Percentiles rank a stretch among this genome's conserved stretches.
These are phyloP conservation scores for Apis laboriosa DNA, from an alignment of 1,140 invertebrate species.

Conservation along the genomic window DNA sequence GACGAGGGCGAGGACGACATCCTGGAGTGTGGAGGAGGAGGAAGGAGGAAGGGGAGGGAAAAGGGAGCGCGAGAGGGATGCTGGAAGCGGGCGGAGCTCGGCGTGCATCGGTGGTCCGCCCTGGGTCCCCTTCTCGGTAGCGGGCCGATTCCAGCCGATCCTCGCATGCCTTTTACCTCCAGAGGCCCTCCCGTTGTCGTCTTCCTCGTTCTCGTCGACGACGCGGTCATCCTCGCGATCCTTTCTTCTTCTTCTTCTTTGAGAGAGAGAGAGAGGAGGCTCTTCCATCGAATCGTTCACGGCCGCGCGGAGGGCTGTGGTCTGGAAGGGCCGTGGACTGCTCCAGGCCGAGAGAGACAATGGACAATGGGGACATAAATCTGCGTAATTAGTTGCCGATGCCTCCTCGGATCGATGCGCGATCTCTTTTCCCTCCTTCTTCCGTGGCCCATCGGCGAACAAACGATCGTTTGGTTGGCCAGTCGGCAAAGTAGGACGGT, in stretches of 20 bases:
- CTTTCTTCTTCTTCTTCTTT: slow-evolving; percentile 43
- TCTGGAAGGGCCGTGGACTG: slow-evolving; percentile 47
- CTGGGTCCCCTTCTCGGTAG: slow-evolving; percentile 55
- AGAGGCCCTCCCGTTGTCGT: slow-evolving; percentile 24
- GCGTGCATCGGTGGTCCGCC: slow-evolving; percentile 72
- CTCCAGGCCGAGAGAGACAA: slow-evolving; percentile 77
- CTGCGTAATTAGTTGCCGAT: slow-evolving; percentile 85
- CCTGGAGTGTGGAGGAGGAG: not conserved
- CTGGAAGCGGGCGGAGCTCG: slow-evolving; percentile 71
- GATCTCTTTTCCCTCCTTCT: slow-evolving; percentile 78
- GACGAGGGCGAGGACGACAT: not conserved
- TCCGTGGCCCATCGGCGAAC: slow-evolving; percentile 68
- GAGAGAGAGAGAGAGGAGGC: not conserved
- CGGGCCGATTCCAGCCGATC: slow-evolving; percentile 49
- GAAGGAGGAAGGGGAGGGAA: not conserved
- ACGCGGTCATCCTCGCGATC: slow-evolving; percentile 35
- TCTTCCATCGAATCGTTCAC: slow-evolving; percentile 62
- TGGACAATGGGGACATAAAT: slow-evolving; percentile 86
- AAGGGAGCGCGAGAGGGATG: slow-evolving; percentile 18
- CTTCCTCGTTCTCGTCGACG: slow-evolving; percentile 53
- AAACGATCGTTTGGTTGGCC: slow-evolving; percentile 81
- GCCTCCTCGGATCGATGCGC: slow-evolving; percentile 80
- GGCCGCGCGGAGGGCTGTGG: slow-evolving; percentile 30
- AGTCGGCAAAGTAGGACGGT: slow-evolving; percentile 77
- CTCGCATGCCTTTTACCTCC: slow-evolving; percentile 54